Evolutionary conservation across 2,888 invertebrate species (phyloP).

Genomic region (Lasius platythorax): DNA sequence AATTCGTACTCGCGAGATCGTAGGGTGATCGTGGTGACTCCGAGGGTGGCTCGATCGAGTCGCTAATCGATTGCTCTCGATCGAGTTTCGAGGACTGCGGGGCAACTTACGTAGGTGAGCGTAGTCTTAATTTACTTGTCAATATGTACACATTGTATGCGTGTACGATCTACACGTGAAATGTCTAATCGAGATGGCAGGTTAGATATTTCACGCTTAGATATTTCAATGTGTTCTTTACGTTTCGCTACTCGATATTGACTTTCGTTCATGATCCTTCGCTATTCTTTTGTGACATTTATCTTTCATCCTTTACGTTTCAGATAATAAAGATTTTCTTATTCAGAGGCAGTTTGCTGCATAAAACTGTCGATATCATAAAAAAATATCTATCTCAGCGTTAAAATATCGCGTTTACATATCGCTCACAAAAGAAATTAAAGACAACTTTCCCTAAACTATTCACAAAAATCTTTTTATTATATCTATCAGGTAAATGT

Average conservation of each 20-base stretch:
- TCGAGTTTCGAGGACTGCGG: slow-evolving; percentile 42
- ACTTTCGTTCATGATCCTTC: slow-evolving; percentile 25
- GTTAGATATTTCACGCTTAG: slow-evolving; percentile 22
- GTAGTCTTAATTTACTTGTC: neutral
- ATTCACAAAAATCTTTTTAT: neutral
- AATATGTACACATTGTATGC: neutral
- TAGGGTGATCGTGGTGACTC: slow-evolving; percentile 34
- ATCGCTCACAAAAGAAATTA: slow-evolving; percentile 2
- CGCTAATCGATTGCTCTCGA: slow-evolving; percentile 57
- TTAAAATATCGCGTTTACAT: neutral
- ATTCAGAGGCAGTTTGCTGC: slow-evolving; percentile 2
- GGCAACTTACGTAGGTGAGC: slow-evolving; percentile 8
- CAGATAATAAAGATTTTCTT: slow-evolving; percentile 37
- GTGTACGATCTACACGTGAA: neutral
- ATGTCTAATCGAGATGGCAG: slow-evolving; percentile 49
- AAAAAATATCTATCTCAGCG: slow-evolving; percentile 4
- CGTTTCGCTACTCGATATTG: slow-evolving; percentile 16
- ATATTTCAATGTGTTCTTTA: slow-evolving; percentile 7
- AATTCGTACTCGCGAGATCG: slow-evolving; percentile 60
- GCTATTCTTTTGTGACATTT: neutral
- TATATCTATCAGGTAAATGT: neutral
- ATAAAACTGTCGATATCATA: slow-evolving; percentile 18
- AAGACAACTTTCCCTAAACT: neutral
- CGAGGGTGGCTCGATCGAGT: slow-evolving; percentile 63
- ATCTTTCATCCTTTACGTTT: slow-evolving; percentile 4